Evolutionary conservation across 2,888 invertebrate species (phyloP).

Genomic region (Pseudanteris insignis): DNA sequence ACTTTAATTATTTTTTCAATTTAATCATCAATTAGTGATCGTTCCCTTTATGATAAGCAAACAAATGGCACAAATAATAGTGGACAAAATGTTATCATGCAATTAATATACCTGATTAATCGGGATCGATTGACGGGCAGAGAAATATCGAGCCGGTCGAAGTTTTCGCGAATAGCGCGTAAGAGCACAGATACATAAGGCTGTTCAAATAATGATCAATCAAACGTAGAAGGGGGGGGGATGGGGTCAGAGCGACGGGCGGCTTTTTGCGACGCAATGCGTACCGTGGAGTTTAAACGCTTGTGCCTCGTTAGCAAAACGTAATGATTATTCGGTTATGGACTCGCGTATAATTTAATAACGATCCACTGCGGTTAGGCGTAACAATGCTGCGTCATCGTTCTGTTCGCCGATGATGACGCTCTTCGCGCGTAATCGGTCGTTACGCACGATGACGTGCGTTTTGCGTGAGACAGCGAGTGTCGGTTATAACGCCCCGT

Average conservation of each 20-base stretch:
- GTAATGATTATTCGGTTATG: conserved; percentile 64
- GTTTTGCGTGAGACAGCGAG: conserved; percentile 55
- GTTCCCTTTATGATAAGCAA: too few species aligned
- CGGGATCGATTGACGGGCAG: conserved; percentile 1
- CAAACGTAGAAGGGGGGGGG: conserved; percentile 27
- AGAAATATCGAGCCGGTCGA: conserved; percentile 10
- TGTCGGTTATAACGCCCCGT: conserved; percentile 45
- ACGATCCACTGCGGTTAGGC: conserved; percentile 60
- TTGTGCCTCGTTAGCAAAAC: conserved; percentile 59
- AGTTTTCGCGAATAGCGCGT: conserved; percentile 12
- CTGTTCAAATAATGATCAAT: conserved; percentile 45
- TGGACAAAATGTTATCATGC: not conserved
- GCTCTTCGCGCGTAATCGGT: conserved; percentile 61
- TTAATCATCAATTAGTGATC: too few species aligned
- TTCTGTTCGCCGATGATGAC: conserved; percentile 52
- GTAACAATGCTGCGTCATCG: conserved; percentile 61
- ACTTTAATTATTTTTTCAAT: too few species aligned
- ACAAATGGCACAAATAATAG: too few species aligned
- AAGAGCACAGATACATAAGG: conserved; percentile 28
- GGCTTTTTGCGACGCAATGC: conserved; percentile 36
- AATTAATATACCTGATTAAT: conserved; percentile 2
- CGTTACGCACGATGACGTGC: conserved; percentile 66
- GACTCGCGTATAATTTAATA: conserved; percentile 64
- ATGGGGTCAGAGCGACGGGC: conserved; percentile 15
- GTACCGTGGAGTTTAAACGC: conserved; percentile 49